Evolutionary conservation across 1,140 invertebrate species (phyloP), one percentile per base, ranked within the genome.

Genomic region (Triops longicaudatus): DNA sequence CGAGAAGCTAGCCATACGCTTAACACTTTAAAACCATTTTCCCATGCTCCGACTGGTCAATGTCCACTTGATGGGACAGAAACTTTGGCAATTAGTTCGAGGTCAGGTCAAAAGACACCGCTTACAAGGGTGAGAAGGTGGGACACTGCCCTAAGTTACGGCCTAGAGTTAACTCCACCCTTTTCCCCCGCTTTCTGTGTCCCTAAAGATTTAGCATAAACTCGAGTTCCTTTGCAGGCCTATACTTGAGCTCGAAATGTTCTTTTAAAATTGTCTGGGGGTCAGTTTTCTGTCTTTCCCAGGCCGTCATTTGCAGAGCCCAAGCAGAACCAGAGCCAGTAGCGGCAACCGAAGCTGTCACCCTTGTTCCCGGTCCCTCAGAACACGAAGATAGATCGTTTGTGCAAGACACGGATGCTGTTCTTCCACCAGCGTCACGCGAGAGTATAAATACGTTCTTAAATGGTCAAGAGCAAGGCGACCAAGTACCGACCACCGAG

Each of bases 241-340:
- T 17, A 63, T 17, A 63, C 22, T 63, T 63, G 50, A 63, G 14
- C 14, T 14, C 10, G 5, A 63, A 63, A 63, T 14, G 50, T n/a
- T 63, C 50, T 63, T 63, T 63, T 63, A 63, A 63, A 63, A 6
- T 17, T 6, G 10, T 63, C 50, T 14, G 50, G 50, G 50, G 50
- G 14, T 63, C 22, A 63, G 50, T 63, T 63, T 63, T 63, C 50
- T 63, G 50, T 63, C 50, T 63, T 63, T 63, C 50, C 50, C 50
- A 63, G 50, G 50, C 50, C 50, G 50, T 63, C 50, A 22, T 22
- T 63, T 63, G 50, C 50, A 63, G 14, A 63, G 50, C n/a, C 50
- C 10, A 63, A 63, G 10, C 50, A 63, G 50, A 63, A 17, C 14
- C 50, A 63, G 50, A 63, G 17, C 50, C 50, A n/a, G 14, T 22